Base-by-base conservation (phyloP, 2,888 invertebrate genomes). In the Acleris literana region DNA sequence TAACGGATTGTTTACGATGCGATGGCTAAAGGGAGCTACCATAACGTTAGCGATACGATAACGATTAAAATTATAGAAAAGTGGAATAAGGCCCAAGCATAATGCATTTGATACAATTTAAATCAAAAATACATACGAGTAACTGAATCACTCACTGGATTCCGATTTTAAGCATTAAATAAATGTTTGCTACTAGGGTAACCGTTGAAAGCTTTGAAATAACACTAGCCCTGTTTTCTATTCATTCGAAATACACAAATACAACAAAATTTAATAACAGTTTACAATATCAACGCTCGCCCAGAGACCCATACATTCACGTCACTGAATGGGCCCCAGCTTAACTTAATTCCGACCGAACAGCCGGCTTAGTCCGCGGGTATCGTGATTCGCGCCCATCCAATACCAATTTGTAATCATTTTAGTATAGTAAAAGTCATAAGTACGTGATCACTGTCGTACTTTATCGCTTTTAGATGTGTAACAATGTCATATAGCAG, bases 321-420 rank as follows among this genome's bases (percentile, higher is more conserved):
- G 84, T 83, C 87, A 91, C 85, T 83, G 80, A 78, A 91, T 91
- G 85, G 85, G 83, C 74, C 73, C 72, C 70, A 71, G 74, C 76
- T 76, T 82, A 87, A 87, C 82, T 86, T 76, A 76, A 88, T 88
- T 86, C 79, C 71, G 71, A 78, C 79, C 80, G 81, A 87, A 86
- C 84, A 85, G 84, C 81, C 76, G 74, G 54, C 68, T 70, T 71
- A 70, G 68, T 68, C 68, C 68, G 73, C 64, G 75, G 71, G 71
- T 84, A 82, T 85, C 86, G 82, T 81, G 81, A 81, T 85, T 88
- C 84, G 83, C 79, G 80, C 80, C 84, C 85, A 85, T 88, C 79
- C 80, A 76, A 82, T 80, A 73, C 74, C 82, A 83, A 90, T 90
- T 91, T 88, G 89, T 88, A 86, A 90, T 87, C 82, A 89, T 85